A percentile compares a stretch with the other conserved stretches of the same genome.
Conservation (phyloP, 2,797 vertebrate genomes). For the Trematomus bernacchii region DNA sequence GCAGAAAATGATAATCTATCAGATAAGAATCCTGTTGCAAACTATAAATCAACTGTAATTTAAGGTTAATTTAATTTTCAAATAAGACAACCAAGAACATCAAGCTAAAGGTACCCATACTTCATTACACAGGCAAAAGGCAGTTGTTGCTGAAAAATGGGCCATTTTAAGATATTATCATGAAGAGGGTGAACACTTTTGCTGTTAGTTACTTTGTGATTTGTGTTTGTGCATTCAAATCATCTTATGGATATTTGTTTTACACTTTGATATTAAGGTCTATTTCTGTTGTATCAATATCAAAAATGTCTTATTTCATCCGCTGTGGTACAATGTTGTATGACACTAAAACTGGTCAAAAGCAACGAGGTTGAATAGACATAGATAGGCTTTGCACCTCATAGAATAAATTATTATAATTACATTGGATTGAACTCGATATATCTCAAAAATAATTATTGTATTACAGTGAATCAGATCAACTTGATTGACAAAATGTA, state of each 20-base stretch:
- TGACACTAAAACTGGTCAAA: not conserved
- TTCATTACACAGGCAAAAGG: not conserved
- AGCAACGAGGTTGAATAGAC: not conserved
- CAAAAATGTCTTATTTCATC: not conserved
- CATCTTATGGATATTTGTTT: not conserved
- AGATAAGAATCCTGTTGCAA: not conserved
- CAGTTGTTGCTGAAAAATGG: not conserved
- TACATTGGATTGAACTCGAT: slow-evolving; percentile 5
- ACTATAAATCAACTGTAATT: not conserved
- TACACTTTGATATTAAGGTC: not conserved
- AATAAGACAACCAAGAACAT: not conserved
- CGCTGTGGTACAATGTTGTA: not conserved
- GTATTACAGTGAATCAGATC: slow-evolving; percentile 23
- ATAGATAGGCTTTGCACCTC: not conserved
- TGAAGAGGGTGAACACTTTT: not conserved
- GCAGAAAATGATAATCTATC: not conserved
- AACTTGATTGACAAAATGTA: slow-evolving; percentile 24
- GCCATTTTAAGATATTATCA: not conserved
- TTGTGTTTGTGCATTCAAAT: not conserved
- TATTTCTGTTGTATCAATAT: not conserved
- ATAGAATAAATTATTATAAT: slow-evolving; percentile 35
- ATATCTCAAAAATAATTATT: slow-evolving; percentile 23
- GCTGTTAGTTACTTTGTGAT: not conserved
- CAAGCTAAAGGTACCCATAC: not conserved
- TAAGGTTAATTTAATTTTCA: not conserved